Evolutionary conservation across 2,888 invertebrate genomes (phyloP).

Genomic region (Cantharis rustica): DNA sequence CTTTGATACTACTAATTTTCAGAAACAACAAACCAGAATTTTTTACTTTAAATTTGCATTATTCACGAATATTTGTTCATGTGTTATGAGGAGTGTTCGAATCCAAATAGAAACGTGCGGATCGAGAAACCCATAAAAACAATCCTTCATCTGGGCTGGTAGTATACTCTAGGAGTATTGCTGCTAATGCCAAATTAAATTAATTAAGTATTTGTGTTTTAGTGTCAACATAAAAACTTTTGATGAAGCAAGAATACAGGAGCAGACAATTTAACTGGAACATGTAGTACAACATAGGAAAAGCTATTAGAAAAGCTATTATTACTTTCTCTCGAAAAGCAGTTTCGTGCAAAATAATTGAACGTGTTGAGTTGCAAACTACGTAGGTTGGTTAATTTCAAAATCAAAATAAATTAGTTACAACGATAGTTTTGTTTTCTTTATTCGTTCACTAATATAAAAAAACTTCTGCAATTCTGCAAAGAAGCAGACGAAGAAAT

Average conservation of each 20-base stretch:
- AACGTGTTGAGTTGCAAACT: background rate
- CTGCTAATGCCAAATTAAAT: background rate
- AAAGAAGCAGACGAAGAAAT: too few relatives aligned
- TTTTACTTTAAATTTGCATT: background rate
- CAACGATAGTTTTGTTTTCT: background rate
- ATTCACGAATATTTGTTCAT: too few relatives aligned
- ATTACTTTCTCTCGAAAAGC: background rate
- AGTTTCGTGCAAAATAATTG: background rate
- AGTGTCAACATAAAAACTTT: background rate
- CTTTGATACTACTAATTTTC: background rate
- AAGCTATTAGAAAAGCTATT: background rate
- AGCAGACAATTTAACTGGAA: background rate
- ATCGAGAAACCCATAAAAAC: background rate
- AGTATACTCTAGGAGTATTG: background rate
- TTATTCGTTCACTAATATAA: too few relatives aligned
- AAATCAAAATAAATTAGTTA: conserved; percentile 6
- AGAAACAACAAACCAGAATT: background rate
- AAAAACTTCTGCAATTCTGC: background rate
- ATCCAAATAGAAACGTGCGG: background rate
- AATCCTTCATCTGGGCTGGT: background rate
- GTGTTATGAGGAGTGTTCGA: background rate
- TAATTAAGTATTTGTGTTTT: background rate
- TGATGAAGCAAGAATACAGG: background rate
- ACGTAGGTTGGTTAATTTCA: background rate
- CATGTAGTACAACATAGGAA: background rate